These are phyloP conservation scores for Ploceus nigricollis DNA, from an alignment of 2,113 vertebrate species.

Conservation along the genomic window DNA sequence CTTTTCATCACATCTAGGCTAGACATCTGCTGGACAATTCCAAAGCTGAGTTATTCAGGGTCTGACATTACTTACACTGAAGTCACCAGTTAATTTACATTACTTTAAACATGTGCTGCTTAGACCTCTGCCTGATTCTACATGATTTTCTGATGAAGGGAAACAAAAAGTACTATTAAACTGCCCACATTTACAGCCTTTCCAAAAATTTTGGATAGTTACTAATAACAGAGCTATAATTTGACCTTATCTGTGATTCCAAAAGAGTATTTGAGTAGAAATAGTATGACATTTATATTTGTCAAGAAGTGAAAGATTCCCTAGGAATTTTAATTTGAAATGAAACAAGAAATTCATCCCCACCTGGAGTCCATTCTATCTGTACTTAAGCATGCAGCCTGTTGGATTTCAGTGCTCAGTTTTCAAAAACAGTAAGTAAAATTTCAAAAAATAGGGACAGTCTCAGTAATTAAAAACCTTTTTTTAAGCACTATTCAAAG, in stretches of 20 bases:
- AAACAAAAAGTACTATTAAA: not conserved
- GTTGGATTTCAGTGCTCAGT: not conserved
- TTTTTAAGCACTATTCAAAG: not conserved
- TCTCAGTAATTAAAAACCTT: not conserved
- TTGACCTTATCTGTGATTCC: not conserved
- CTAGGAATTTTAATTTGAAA: not conserved
- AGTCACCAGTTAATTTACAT: not conserved
- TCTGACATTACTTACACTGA: not conserved
- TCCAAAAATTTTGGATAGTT: not conserved
- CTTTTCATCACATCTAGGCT: not conserved
- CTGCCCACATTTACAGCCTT: not conserved
- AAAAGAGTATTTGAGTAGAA: not conserved
- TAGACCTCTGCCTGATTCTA: not conserved
- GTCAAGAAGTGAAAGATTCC: not conserved
- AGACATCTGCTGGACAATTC: not conserved
- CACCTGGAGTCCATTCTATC: not conserved
- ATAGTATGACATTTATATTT: not conserved
- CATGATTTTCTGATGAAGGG: not conserved
- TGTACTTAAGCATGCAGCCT: not conserved
- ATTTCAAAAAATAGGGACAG: not conserved
- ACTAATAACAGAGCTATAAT: not conserved
- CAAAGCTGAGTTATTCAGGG: not conserved
- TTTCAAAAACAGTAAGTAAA: not conserved
- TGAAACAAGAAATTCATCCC: not conserved
- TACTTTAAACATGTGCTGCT: not conserved